Conservation (phyloP, 2,888 invertebrate genomes). For the Tipula vernalis region DNA sequence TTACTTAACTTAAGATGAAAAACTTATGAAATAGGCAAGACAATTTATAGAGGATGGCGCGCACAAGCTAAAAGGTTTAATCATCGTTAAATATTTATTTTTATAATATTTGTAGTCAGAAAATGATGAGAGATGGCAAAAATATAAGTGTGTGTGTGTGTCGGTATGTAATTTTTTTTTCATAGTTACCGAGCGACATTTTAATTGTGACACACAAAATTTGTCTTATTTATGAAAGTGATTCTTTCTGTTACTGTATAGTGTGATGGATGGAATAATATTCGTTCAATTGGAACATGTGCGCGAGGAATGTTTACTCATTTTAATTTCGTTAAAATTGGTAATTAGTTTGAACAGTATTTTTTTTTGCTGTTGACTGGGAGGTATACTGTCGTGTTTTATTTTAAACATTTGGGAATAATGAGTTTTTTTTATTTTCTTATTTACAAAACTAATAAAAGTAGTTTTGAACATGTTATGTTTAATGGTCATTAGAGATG, state of each 20-base stretch:
- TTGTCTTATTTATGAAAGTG: background rate
- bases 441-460: too few relatives aligned
- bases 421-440: background rate
- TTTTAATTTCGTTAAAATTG: background rate
- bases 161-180: too few relatives aligned
- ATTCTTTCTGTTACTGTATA: background rate
- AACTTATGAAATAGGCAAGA: background rate
- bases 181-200: background rate
- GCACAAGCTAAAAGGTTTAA: background rate
- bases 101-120: background rate
- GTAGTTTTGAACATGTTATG: too few relatives aligned
- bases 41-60: background rate
- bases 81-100: background rate
- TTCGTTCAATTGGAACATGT: background rate
- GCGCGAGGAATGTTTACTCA: background rate
- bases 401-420: background rate
- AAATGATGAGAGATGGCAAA: background rate
- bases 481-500: too few relatives aligned
- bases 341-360: background rate
- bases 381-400: background rate
- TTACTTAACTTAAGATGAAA: background rate
- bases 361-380: background rate
- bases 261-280: background rate
- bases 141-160: background rate
- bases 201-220: background rate